These are phyloP conservation scores for Phyto melanocephala DNA, from an alignment of 2,888 invertebrate genomes.

Conservation along the genomic window DNA sequence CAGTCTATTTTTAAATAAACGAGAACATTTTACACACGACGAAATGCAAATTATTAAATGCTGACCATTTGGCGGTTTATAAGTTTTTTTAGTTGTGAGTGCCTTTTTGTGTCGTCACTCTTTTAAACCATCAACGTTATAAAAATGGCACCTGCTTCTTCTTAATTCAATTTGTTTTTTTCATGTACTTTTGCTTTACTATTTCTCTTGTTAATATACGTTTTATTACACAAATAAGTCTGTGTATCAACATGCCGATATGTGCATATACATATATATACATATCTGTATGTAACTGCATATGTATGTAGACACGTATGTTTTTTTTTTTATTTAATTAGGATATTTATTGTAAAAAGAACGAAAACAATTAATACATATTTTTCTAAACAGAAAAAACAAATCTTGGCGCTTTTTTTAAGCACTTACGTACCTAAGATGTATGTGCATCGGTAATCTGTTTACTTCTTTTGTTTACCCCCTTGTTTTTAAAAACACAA, in stretches of 20 bases:
- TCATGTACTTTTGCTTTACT: conserved; percentile 21
- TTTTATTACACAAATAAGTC: not conserved
- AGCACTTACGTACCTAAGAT: not conserved
- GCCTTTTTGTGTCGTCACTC: conserved; percentile 57
- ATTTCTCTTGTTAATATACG: not conserved
- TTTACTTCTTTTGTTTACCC: not conserved
- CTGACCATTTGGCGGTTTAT: conserved; percentile 13
- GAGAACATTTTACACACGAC: conserved; percentile 2
- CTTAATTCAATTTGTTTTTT: conserved; percentile 20
- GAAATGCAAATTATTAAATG: conserved; percentile 1
- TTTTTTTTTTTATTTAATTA: too few relatives aligned
- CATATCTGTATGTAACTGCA: not conserved
- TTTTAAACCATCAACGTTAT: conserved; percentile 31
- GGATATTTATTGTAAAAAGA: too few relatives aligned
- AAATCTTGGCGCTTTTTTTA: not conserved
- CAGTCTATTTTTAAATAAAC: conserved; percentile 53
- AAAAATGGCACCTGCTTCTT: conserved; percentile 59
- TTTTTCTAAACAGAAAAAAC: too few relatives aligned
- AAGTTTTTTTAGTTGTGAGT: not conserved
- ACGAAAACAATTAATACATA: too few relatives aligned
- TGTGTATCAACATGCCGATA: not conserved
- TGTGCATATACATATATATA: too few relatives aligned
- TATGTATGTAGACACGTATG: not conserved
- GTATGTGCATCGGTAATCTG: too few relatives aligned
- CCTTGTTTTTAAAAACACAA: not conserved